Evolutionary conservation across 2,113 vertebrate genomes (phyloP).

Genomic region (Chaenocephalus aceratus): DNA sequence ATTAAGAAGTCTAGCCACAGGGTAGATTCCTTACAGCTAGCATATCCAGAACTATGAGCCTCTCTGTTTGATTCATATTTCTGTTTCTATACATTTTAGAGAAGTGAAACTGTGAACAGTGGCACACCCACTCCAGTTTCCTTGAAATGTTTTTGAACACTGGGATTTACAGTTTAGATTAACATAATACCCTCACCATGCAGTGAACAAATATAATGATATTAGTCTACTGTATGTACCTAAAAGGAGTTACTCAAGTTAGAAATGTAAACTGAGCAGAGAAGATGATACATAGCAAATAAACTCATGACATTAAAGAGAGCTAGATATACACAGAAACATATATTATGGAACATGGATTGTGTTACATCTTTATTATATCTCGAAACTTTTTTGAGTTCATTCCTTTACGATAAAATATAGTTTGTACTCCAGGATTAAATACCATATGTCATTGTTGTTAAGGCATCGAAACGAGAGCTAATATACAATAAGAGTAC

Average conservation of each 20-base stretch:
- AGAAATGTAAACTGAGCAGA: neutral
- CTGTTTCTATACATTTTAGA: neutral
- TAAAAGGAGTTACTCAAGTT: neutral
- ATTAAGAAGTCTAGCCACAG: neutral
- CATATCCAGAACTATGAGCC: neutral
- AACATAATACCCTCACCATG: neutral
- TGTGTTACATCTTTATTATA: neutral
- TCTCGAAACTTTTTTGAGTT: neutral
- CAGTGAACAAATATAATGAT: neutral
- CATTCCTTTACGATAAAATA: no score
- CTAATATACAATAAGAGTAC: neutral
- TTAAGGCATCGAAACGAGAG: no score
- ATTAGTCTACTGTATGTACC: neutral
- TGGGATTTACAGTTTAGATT: neutral
- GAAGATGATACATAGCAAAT: neutral
- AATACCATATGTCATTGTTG: no score
- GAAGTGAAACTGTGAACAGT: constrained; percentile 20
- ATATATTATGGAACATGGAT: no score
- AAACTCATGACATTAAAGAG: neutral
- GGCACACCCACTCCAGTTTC: neutral
- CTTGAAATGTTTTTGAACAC: neutral
- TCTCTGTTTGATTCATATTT: neutral
- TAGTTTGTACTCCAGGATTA: no score
- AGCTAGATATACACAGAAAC: neutral
- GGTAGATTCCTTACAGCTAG: neutral